Percentiles rank a stretch among this genome's conserved stretches.
Conservation (phyloP, 2,113 vertebrate genomes). For the Motacilla alba region DNA sequence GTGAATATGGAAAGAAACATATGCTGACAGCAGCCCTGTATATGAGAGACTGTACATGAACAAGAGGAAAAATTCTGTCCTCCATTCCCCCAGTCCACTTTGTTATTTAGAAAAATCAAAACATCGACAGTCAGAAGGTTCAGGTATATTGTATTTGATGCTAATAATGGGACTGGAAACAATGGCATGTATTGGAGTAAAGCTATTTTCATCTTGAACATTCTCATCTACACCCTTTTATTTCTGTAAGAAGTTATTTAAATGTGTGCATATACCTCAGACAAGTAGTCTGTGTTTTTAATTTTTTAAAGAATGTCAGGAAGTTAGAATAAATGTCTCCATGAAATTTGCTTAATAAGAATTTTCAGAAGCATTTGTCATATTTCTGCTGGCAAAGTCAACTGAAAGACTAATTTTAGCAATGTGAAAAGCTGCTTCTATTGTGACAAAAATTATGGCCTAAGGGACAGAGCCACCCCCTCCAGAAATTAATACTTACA, state of each 20-base stretch:
- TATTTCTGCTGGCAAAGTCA: slow-evolving; percentile 32
- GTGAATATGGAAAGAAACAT: background rate
- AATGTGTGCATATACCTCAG: background rate
- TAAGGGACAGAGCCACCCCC: slow-evolving; percentile 14
- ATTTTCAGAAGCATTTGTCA: slow-evolving; percentile 23
- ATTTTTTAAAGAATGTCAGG: background rate
- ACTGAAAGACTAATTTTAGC: slow-evolving; percentile 38
- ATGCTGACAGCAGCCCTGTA: background rate
- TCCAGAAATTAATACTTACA: slow-evolving; percentile 23
- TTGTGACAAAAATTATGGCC: slow-evolving; percentile 49
- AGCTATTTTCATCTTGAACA: background rate
- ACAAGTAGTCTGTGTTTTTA: background rate
- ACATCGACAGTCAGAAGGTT: background rate
- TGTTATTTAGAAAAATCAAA: background rate
- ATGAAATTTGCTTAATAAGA: slow-evolving; percentile 44
- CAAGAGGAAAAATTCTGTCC: background rate
- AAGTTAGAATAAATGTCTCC: background rate
- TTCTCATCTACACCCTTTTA: background rate
- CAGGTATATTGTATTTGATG: background rate
- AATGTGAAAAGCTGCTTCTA: slow-evolving; percentile 27
- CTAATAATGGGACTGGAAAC: background rate
- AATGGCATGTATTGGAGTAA: background rate
- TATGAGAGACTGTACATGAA: background rate
- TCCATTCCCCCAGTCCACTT: background rate
- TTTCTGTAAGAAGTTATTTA: background rate